Evolutionary conservation across 2,797 vertebrate species (phyloP).

Genomic region (Gymnoscopelus microlampas): DNA sequence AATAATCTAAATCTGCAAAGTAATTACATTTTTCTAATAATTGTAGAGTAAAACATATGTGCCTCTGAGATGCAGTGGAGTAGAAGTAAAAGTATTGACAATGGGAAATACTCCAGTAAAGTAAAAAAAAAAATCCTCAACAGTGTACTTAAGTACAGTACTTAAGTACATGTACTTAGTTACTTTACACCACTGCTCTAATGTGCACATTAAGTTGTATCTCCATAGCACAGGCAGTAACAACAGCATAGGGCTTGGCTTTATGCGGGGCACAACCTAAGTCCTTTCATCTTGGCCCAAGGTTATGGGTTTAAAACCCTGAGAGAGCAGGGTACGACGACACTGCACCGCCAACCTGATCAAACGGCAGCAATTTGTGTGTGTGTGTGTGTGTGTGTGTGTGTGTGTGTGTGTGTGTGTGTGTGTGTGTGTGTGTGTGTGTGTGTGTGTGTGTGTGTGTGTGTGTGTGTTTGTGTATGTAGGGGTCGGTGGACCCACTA

Average conservation of each 20-base stretch:
- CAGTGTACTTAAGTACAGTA: too few relatives aligned
- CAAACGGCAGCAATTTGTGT: conserved; percentile 54
- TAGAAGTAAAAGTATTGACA: too few relatives aligned
- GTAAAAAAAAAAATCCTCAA: too few relatives aligned
- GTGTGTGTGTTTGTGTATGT: conserved; percentile 6
- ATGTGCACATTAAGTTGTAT: conserved; percentile 60
- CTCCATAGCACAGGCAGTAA: conserved; percentile 39
- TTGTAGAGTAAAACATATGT: too few relatives aligned
- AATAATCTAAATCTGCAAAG: too few relatives aligned
- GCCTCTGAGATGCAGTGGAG: too few relatives aligned
- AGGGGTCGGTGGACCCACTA: conserved; percentile 43
- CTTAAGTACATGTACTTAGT: too few relatives aligned
- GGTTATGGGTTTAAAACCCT: conserved; percentile 60
- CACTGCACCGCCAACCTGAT: conserved; percentile 59
- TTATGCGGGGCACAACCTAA: conserved; percentile 65
- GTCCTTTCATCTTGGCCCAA: conserved; percentile 72
- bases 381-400: conserved; percentile 7
- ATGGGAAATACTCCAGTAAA: too few relatives aligned
- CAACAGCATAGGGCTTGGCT: conserved; percentile 54
- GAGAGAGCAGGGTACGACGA: conserved; percentile 60
- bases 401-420: conserved; percentile 11
- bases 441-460: conserved; percentile 12
- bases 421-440: conserved; percentile 4
- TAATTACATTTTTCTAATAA: too few relatives aligned
- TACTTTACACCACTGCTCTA: too few relatives aligned